Base-by-base conservation (phyloP, 2,113 vertebrate genomes). In the Indri indri region DNA sequence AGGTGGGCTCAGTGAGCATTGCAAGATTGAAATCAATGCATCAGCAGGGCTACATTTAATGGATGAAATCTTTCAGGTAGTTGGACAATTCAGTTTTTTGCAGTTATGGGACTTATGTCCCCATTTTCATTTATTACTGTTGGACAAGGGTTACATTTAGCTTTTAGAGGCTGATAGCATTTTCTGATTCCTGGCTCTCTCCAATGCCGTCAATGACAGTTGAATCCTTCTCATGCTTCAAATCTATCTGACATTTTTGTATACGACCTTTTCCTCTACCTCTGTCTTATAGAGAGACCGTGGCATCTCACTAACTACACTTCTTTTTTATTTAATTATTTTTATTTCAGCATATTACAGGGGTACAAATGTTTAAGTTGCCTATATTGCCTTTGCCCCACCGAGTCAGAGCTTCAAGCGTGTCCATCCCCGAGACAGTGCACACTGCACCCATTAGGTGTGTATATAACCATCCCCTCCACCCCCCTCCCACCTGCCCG, bases 1-100 rank as follows among this genome's bases (percentile, higher is more conserved):
- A 30, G 3, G 0, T 14, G 0, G 7, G 3, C 32, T 95, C 11
- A 22, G 4, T 9, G 34, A 40, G 3, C 7, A 25, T 42, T 30
- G 37, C 1, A 70, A 25, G 18, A 10, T 47, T 76, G 32, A 85
- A 70, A n/a, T 66, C 30, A 77, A 52, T 37, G 20, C 59, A 40
- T 54, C 4, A 22, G 52, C 20, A 87, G 47, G 22, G 4, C 23
- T 52, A 0, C 5, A 5, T 40, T 95, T 74, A 40, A 22, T n/a
- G 20, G 2, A 4, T 14, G 30, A 23, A 73, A 73, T 88, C 5
- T 66, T 57, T 88, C 27, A 88, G 54, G 27, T 66, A 71, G 17
- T n/a, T 71, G 11, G 47, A 34, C 82, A 32, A 77, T 70, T 82
- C 52, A 47, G 4, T 50, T 65, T 23, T 34, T 88, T 59, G 6